phyloP scores from a whole-genome alignment of 2,888 invertebrate species.

The Caenorhabditis wallacei region DNA sequence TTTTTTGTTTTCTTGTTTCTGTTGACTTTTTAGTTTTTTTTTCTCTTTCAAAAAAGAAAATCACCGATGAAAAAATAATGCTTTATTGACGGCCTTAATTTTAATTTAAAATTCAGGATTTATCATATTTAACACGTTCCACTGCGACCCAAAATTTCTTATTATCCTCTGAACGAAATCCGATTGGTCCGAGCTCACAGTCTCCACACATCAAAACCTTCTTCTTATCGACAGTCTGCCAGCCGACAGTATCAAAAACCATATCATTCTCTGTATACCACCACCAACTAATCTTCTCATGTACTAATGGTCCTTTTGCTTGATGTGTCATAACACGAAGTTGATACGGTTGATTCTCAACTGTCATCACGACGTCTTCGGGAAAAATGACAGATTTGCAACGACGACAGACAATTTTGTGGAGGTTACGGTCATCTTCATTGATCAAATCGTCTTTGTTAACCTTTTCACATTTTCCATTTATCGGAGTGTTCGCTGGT shows the following conservation, averaged over 20 bases:
- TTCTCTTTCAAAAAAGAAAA: too few relatives aligned
- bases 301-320: slow-evolving; percentile 53
- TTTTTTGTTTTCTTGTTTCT: slow-evolving; percentile 32
- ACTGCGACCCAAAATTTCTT: slow-evolving; percentile 77
- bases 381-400: slow-evolving; percentile 77
- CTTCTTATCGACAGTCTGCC: slow-evolving; percentile 77
- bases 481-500: slow-evolving; percentile 59
- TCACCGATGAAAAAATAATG: slow-evolving; percentile 1
- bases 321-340: slow-evolving; percentile 69
- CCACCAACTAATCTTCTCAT: slow-evolving; percentile 72
- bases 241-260: slow-evolving; percentile 78
- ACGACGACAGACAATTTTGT: slow-evolving; percentile 76
- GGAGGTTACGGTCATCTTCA: slow-evolving; percentile 72
- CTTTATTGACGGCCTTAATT: background rate
- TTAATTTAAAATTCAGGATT: slow-evolving; percentile 21
- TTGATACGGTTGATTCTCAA: slow-evolving; percentile 68
- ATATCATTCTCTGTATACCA: slow-evolving; percentile 78
- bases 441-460: slow-evolving; percentile 72
- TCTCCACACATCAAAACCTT: slow-evolving; percentile 78
- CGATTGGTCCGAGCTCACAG: slow-evolving; percentile 79
- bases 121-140: slow-evolving; percentile 73
- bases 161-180: slow-evolving; percentile 72
- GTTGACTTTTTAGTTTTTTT: slow-evolving; percentile 20
- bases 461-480: slow-evolving; percentile 71
- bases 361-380: slow-evolving; percentile 72